A percentile compares a stretch with the other conserved stretches of the same genome.
phyloP scores from a whole-genome alignment of 2,797 vertebrate species.

The Crypturellus tataupa region DNA sequence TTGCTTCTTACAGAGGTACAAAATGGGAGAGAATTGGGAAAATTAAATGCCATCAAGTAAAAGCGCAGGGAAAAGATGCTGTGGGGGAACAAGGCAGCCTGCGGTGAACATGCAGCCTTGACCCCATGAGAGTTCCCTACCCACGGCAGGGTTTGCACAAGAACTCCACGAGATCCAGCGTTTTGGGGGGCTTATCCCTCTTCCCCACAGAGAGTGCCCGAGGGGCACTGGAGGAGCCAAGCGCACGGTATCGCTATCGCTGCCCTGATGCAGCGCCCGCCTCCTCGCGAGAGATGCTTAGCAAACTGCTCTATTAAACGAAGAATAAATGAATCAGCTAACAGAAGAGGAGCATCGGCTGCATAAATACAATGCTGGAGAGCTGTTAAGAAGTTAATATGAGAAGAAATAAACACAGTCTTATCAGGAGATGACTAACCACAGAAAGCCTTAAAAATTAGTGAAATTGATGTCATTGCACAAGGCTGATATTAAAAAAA shows the following conservation, averaged over 20 bases:
- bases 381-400: not conserved
- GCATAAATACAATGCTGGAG: not conserved
- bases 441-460: not conserved
- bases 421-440: not conserved
- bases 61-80: not conserved
- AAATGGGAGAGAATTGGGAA: no score
- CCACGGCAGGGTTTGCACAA: not conserved
- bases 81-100: not conserved
- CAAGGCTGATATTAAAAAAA: conserved; percentile 75
- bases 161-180: not conserved
- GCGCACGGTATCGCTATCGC: no score
- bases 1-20: not conserved
- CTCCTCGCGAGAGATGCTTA: not conserved
- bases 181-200: accelerated
- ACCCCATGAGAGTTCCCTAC: accelerated
- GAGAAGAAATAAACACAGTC: not conserved
- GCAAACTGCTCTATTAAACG: not conserved
- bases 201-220: not conserved
- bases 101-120: accelerated
- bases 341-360: not conserved
- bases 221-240: no score
- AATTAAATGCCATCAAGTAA: not conserved
- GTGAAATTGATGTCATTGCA: conserved; percentile 60
- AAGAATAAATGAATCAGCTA: not conserved
- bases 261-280: not conserved